Evolutionary conservation across 1,140 invertebrate species (phyloP).

Genomic region (Heliconius congener): DNA sequence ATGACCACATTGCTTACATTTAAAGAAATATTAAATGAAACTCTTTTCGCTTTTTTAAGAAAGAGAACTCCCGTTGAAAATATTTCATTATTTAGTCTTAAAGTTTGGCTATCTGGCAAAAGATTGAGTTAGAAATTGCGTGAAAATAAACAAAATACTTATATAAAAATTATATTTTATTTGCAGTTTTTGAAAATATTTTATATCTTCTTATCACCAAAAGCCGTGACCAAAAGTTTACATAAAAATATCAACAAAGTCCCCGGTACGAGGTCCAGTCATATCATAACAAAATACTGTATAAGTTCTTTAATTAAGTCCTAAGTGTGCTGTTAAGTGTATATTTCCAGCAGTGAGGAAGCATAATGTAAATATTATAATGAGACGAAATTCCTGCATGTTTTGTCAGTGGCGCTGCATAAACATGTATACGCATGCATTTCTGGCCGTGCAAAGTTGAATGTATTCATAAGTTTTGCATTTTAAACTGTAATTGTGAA

Average conservation of each 20-base stretch:
- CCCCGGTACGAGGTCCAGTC: neutral
- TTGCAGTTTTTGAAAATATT: too few relatives aligned
- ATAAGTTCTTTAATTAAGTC: slow-evolving; percentile 10
- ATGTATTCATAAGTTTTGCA: slow-evolving; percentile 4
- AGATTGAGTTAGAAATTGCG: too few relatives aligned
- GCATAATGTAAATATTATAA: slow-evolving; percentile 36
- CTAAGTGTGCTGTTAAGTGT: slow-evolving; percentile 1
- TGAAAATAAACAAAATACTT: too few relatives aligned
- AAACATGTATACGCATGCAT: slow-evolving; percentile 33
- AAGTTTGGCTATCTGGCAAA: too few relatives aligned
- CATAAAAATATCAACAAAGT: neutral
- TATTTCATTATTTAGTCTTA: too few relatives aligned
- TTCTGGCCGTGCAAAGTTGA: neutral
- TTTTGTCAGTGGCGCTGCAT: slow-evolving; percentile 35
- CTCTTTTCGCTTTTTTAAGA: too few relatives aligned
- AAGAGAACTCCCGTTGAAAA: too few relatives aligned
- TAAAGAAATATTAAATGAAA: too few relatives aligned
- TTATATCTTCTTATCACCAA: too few relatives aligned
- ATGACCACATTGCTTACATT: too few relatives aligned
- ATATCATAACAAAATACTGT: slow-evolving; percentile 6
- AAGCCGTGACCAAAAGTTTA: neutral
- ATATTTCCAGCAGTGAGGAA: slow-evolving; percentile 12
- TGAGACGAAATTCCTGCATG: slow-evolving; percentile 37
- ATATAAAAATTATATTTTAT: too few relatives aligned
- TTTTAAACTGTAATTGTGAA: neutral